These are phyloP conservation scores for Coenobita brevimanus DNA, from an alignment of 1,140 invertebrate species.

Conservation along the genomic window DNA sequence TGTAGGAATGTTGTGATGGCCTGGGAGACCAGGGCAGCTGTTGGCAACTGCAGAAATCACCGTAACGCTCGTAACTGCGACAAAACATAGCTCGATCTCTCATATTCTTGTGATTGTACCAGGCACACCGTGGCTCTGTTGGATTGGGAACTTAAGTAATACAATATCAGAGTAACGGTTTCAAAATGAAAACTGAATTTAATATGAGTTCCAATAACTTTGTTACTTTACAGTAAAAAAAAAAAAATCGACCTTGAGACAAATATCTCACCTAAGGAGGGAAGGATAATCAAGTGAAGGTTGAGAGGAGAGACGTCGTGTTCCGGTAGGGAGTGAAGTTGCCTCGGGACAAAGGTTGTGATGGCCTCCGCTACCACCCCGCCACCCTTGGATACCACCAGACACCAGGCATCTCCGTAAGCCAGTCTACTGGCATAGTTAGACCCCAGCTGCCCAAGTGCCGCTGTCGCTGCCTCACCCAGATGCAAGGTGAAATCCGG, in stretches of 20 bases:
- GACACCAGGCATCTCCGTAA: slow-evolving; percentile 50
- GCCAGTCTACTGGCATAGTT: slow-evolving; percentile 31
- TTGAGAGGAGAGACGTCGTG: slow-evolving; percentile 22
- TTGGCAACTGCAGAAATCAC: slow-evolving; percentile 47
- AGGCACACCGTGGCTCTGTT: slow-evolving; percentile 4
- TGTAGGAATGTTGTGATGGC: background rate
- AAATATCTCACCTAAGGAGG: background rate
- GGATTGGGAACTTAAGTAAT: background rate
- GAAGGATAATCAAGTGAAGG: background rate
- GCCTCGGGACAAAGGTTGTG: background rate
- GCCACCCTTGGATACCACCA: slow-evolving; percentile 46
- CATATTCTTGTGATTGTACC: slow-evolving; percentile 11
- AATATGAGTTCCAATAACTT: too few species aligned
- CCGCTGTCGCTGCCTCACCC: background rate
- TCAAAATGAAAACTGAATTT: too few species aligned
- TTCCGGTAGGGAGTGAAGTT: background rate
- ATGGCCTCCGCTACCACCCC: slow-evolving; percentile 37
- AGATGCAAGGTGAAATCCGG: slow-evolving; percentile 59
- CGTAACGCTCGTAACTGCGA: slow-evolving; percentile 52
- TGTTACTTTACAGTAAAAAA: too few species aligned
- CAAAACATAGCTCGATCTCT: slow-evolving; percentile 42
- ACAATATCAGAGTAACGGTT: too few species aligned
- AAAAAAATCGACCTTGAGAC: background rate
- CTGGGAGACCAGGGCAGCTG: slow-evolving; percentile 22
- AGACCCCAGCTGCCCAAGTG: slow-evolving; percentile 22